Base-by-base conservation (phyloP, 2,888 invertebrate species). In the Epistrophella euchroma region DNA sequence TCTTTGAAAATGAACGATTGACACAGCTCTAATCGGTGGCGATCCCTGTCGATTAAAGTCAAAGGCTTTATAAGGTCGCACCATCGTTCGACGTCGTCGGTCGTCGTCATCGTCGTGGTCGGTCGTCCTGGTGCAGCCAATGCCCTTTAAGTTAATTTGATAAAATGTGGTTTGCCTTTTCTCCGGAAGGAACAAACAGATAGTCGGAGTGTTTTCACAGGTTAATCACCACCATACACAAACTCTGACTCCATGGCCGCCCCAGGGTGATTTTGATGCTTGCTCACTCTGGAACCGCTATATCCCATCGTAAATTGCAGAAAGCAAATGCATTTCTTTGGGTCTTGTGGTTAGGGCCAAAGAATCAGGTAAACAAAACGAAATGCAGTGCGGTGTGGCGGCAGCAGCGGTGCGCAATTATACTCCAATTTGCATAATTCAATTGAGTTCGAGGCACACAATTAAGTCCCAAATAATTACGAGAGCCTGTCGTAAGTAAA, bases 391-490 rank as follows among this genome's bases (percentile, higher is more conserved):
- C 64, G 60, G 74, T 45, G 75, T 40, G 22, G 22, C 13, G 45
- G n/a, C 7, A 19, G 35, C 47, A 66, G 73, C 56, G 40, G 72
- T 52, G 50, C 68, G 37, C 77, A 86, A 86, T 86, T 86, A 86
- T 86, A 70, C 77, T 82, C 86, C 86, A 86, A 86, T 86, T 86
- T 86, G 86, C 86, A 86, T 86, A 86, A 86, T 86, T 86, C 86
- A 82, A 86, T 77, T 82, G 86, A 82, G 74, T 78, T 71, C 77
- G 86, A 37, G 77, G 77, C 82, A 60, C 86, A 86, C 86, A 86
- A 86, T 86, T 86, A 86, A 82, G 86, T 86, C 86, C 78, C 77
- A 82, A 86, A 82, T 86, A 86, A 82, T 82, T 86, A 82, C 82
- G 52, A 74, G 73, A 32, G 74, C 64, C 77, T 71, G 81, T 82